phyloP scores from a whole-genome alignment of 2,888 invertebrate genomes.

The Steinernema scapterisci region DNA sequence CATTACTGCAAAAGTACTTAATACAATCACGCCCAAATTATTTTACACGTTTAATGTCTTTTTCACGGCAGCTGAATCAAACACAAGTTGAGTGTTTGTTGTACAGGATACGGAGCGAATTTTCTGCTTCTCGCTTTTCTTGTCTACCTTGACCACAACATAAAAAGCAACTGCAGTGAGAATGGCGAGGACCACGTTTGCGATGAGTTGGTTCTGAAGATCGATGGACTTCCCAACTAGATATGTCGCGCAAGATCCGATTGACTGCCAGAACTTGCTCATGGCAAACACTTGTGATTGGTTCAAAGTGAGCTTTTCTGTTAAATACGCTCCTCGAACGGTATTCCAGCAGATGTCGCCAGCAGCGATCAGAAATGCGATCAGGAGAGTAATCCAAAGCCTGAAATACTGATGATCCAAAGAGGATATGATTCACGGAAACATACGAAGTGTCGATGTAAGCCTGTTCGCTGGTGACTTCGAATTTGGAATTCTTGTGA shows the following conservation, averaged over 20 bases:
- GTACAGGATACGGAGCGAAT: background rate
- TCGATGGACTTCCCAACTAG: constrained; percentile 4
- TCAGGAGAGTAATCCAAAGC: background rate
- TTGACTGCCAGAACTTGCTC: constrained; percentile 21
- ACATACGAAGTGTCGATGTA: background rate
- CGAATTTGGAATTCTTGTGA: constrained; percentile 24
- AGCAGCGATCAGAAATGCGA: background rate
- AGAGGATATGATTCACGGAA: background rate
- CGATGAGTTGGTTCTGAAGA: background rate
- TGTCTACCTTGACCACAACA: background rate
- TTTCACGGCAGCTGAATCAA: background rate
- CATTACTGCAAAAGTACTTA: no score
- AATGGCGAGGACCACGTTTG: background rate
- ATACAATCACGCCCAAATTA: no score
- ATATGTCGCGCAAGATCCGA: constrained; percentile 8
- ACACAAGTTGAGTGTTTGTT: background rate
- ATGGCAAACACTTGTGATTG: constrained; percentile 7
- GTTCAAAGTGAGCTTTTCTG: background rate
- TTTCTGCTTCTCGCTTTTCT: background rate
- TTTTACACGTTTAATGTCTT: background rate
- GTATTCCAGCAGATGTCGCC: constrained; percentile 29
- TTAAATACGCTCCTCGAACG: constrained; percentile 6
- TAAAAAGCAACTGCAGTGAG: background rate
- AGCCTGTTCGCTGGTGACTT: constrained; percentile 2
- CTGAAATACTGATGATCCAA: background rate